These are phyloP conservation scores for Acrobasis consociella DNA, from an alignment of 2,888 invertebrate genomes.

Conservation along the genomic window DNA sequence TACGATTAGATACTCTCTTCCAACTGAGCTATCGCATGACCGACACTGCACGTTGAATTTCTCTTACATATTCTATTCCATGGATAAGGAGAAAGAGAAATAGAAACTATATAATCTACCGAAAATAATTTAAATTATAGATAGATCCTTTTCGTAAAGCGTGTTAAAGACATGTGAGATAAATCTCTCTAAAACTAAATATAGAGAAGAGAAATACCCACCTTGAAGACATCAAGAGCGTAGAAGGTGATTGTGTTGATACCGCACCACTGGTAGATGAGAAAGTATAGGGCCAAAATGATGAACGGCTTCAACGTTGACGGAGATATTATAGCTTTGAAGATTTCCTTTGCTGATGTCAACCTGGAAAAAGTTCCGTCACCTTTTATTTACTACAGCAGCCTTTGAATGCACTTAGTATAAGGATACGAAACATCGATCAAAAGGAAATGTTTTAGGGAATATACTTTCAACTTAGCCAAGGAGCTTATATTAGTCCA, in stretches of 20 bases:
- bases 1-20: too few relatives aligned
- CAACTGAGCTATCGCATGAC: too few relatives aligned
- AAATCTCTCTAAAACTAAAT: not conserved
- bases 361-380: constrained; percentile 51
- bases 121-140: too few relatives aligned
- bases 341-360: constrained; percentile 73
- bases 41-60: too few relatives aligned
- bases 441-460: not conserved
- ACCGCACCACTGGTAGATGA: constrained; percentile 88
- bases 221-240: constrained; percentile 85
- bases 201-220: constrained; percentile 40
- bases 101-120: too few relatives aligned
- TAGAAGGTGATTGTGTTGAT: constrained; percentile 87
- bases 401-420: too few relatives aligned
- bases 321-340: constrained; percentile 82
- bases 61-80: too few relatives aligned
- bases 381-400: not conserved
- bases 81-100: too few relatives aligned
- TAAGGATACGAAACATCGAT: not conserved
- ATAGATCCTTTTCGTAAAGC: too few relatives aligned
- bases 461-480: not conserved
- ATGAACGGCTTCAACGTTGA: constrained; percentile 85
- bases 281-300: constrained; percentile 84
- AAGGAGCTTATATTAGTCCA: not conserved
- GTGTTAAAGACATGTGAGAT: too few relatives aligned